Evolutionary conservation across 2,113 vertebrate species (phyloP).

Genomic region (Cebus imitator): DNA sequence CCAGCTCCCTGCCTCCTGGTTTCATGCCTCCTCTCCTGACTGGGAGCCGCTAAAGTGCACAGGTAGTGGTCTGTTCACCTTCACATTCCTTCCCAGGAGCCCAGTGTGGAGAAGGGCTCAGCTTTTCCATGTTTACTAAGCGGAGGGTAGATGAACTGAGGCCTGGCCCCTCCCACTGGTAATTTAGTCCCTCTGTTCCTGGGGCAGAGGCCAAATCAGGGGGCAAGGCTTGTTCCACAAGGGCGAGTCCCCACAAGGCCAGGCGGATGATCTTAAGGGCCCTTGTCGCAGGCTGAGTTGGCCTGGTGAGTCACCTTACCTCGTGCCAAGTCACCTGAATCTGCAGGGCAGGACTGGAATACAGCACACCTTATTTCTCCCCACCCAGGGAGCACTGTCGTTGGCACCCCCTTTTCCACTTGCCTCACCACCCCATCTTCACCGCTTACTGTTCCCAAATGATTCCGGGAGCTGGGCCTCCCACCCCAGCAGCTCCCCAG

Average conservation of each 20-base stretch:
- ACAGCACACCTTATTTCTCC: not conserved
- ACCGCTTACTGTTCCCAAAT: not conserved
- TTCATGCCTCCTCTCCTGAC: not conserved
- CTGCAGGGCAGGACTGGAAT: not conserved
- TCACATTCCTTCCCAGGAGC: not conserved
- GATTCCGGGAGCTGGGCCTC: not conserved
- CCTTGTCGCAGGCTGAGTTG: not conserved
- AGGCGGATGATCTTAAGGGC: not conserved
- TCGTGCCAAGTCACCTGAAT: conserved; percentile 42
- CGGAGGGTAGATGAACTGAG: not conserved
- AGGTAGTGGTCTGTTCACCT: not conserved
- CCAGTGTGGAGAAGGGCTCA: not conserved
- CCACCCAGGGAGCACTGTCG: too few species aligned
- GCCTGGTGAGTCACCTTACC: conserved; percentile 48
- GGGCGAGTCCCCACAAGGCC: not conserved
- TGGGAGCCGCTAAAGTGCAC: not conserved
- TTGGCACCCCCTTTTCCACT: not conserved
- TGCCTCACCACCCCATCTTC: not conserved
- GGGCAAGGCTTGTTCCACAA: not conserved
- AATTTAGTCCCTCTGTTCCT: not conserved
- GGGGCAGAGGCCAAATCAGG: conserved; percentile 16
- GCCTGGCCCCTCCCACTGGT: not conserved
- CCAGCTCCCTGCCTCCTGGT: not conserved
- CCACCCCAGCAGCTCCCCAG: too few species aligned
- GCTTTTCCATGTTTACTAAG: not conserved